Base-by-base conservation (phyloP, 1,140 invertebrate species). In the Listronotus bonariensis region DNA sequence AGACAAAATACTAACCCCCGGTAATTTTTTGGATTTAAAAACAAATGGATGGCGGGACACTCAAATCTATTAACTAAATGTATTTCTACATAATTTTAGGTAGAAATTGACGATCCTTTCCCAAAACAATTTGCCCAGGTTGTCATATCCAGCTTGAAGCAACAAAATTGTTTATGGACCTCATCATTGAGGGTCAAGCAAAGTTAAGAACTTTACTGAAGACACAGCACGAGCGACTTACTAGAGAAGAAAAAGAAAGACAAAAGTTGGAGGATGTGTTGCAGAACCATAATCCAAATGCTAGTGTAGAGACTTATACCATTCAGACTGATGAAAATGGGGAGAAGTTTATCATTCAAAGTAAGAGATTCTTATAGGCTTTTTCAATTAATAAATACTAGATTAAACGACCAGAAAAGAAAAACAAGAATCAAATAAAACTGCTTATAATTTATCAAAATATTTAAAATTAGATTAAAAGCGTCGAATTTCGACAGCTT, bases 131-230 rank as follows among this genome's bases (percentile, higher is more conserved):
- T 70, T 90, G 89, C 75, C 88, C 88, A 4, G 88, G 87, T 15
- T 90, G 89, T 74, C 87, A 88, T 66, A 89, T 89, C 59, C 88
- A 89, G 73, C 69, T 90, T 66, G 87, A 89, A 72, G 83, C 88
- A 11, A 88, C 87, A 26, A 84, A 86, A 46, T 85, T 88, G 71
- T 90, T 90, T 79, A 83, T 90, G 70, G 85, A 88, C 55, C 76
- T 89, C 8, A 81, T 90, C 66, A 82, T 88, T 38, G 83, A 84
- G 71, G 89, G 89, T 7, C 89, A 90, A 74, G 81, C 67, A 12
- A 85, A 83, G 70, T 79, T 87, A 58, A 76, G 84, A 49, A 78
- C 80, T 45, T 72, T 86, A 67, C 82, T 78, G 72, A 81, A 81
- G 67, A 66, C 78, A 46, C 80, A 87, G 54, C 69, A 75, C 63